phyloP scores from a whole-genome alignment of 2,888 invertebrate genomes.

The Seira ritae region DNA sequence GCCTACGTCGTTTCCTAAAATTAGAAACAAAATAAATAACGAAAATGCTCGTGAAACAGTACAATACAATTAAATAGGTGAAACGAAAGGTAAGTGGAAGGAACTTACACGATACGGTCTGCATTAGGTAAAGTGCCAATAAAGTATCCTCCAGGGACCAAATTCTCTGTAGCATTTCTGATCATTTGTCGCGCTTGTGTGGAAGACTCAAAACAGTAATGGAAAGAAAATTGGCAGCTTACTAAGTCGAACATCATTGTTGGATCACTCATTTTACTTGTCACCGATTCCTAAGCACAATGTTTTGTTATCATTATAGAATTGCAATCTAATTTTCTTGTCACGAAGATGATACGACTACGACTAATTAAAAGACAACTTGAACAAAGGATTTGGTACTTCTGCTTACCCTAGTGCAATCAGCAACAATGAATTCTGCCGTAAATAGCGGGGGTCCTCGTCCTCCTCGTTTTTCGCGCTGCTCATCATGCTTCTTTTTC shows the following conservation, averaged over 20 bases:
- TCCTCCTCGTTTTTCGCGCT: conserved; percentile 60
- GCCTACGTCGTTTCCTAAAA: conserved; percentile 59
- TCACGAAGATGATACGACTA: background rate
- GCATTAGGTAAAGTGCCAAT: conserved; percentile 98
- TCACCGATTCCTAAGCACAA: conserved; percentile 81
- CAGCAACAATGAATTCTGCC: conserved; percentile 94
- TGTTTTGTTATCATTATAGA: no score
- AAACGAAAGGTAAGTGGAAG: background rate
- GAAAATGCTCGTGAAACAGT: no score
- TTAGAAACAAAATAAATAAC: conserved; percentile 9
- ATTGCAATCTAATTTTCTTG: no score
- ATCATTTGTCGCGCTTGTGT: conserved; percentile 94
- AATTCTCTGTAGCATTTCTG: conserved; percentile 91
- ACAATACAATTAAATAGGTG: background rate
- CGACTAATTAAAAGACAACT: background rate
- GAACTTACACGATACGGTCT: conserved; percentile 87
- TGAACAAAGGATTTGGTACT: conserved; percentile 1
- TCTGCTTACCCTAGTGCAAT: conserved; percentile 85
- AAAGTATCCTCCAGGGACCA: conserved; percentile 94
- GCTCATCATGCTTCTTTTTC: conserved; percentile 74
- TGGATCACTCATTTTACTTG: conserved; percentile 86
- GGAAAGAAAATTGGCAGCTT: conserved; percentile 98
- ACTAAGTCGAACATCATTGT: conserved; percentile 90
- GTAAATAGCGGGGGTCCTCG: conserved; percentile 80
- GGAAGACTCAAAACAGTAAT: conserved; percentile 95